Evolutionary conservation across 2,113 vertebrate genomes (phyloP), one percentile per base, ranked within the genome.

Genomic region (Trematocara variabile): DNA sequence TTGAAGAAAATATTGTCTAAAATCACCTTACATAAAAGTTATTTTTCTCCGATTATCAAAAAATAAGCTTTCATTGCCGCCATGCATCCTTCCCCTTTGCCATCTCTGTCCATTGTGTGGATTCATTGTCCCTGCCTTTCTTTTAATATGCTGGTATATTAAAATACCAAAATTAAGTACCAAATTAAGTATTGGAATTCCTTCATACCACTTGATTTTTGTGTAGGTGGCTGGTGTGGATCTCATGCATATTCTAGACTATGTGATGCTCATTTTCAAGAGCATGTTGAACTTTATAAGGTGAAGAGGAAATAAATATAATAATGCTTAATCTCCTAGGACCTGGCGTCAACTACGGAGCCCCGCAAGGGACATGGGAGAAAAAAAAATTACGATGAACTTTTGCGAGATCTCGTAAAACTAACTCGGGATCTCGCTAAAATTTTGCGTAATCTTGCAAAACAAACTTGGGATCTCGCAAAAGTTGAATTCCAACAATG

Each of bases 21-120:
- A 48, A 30, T 0, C 2, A 48, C 20, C 0, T 46, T 73, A 18
- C 5, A 46, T 73, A 0, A 46, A 28, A 73, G 5, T 11, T 0
- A 73, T 73, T 73, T 0, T 73, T 46, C 65, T 28, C 3, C 0
- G 0, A 68, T 2, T 12, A 68, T 46, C 1, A 70, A 70, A 68
- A 68, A 68, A 41, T 8, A 41, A 2, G 0, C 5, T 73, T 73
- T 46, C 22, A 46, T 28, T 46, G 65, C 8, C 2, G 0, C 39
- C 22, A 46, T 73, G 8, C 22, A 25, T 28, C 22, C 2, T 46
- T 28, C 39, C 65, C 13, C 5, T 44, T 44, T 16, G 39, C 8
- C 13, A 16, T 70, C 2, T 10, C 65, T 46, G 22, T 16, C 65
- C 20, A 25, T 73, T 73, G 65, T 46, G 3, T 63, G 58, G 58